These are phyloP conservation scores for Capreolus pygargus DNA, from an alignment of 2,113 vertebrate species.

Conservation along the genomic window DNA sequence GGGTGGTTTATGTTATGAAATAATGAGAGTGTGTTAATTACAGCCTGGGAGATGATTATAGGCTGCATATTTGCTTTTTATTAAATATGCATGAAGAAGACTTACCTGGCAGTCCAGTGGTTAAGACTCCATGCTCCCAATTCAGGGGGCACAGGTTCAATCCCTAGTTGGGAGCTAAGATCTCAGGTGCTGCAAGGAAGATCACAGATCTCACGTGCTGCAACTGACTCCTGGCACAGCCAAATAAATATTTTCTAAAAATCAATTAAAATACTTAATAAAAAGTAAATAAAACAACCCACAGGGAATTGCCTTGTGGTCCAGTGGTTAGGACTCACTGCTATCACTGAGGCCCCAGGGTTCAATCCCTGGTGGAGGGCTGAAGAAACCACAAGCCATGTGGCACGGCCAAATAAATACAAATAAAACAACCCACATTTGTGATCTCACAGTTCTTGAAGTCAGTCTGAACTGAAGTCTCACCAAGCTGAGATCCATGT, in stretches of 20 bases:
- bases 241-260: background rate
- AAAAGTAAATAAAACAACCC: background rate
- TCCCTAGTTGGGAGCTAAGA: background rate
- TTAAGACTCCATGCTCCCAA: background rate
- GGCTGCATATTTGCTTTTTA: background rate
- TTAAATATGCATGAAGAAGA: too few relatives aligned
- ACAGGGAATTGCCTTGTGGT: background rate
- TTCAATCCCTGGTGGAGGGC: background rate
- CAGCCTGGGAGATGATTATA: background rate
- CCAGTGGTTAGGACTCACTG: background rate
- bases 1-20: background rate
- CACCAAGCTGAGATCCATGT: background rate
- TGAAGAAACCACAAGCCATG: background rate
- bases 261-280: background rate
- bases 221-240: background rate
- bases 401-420: background rate
- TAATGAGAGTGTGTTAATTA: background rate
- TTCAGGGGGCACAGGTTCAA: background rate
- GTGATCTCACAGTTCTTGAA: accelerated
- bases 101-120: background rate
- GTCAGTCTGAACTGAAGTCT: background rate
- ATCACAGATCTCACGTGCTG: background rate
- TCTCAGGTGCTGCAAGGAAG: background rate
- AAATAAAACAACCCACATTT: background rate
- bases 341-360: background rate